Conservation (phyloP, 2,113 vertebrate genomes). For the Notarius quadriscutis region DNA sequence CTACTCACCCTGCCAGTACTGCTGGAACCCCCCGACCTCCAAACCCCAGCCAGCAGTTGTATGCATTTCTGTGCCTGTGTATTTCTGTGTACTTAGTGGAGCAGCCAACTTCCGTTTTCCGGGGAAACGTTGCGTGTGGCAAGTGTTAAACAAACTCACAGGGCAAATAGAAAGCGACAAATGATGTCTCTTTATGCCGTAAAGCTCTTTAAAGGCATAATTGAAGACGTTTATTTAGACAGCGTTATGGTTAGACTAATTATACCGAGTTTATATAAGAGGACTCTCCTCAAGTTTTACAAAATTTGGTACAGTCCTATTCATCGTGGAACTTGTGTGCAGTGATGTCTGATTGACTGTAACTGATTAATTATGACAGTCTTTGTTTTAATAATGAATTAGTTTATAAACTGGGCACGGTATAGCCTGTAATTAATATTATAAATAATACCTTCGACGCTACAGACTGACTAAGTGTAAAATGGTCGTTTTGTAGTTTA, state of each 20-base stretch:
- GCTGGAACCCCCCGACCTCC: background rate
- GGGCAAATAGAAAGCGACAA: background rate
- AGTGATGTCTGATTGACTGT: conserved; percentile 7
- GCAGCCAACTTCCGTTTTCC: background rate
- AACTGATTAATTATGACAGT: background rate
- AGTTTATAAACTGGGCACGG: background rate
- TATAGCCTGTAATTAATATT: background rate
- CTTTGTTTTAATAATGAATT: background rate
- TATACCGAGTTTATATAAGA: background rate
- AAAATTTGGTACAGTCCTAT: conserved; percentile 16
- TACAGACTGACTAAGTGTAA: background rate
- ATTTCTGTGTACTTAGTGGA: background rate
- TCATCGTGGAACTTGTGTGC: background rate
- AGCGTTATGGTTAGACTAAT: background rate
- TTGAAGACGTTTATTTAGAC: background rate
- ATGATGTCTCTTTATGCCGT: background rate
- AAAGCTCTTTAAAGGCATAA: accelerated
- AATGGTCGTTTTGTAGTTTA: too few relatives aligned
- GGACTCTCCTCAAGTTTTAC: background rate
- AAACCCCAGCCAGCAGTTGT: background rate
- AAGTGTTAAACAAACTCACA: background rate
- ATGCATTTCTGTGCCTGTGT: background rate
- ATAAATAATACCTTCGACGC: background rate
- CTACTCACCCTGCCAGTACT: background rate
- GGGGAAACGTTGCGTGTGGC: background rate